These are phyloP conservation scores for Takifugu flavidus DNA, from an alignment of 2,113 vertebrate genomes.

Conservation along the genomic window DNA sequence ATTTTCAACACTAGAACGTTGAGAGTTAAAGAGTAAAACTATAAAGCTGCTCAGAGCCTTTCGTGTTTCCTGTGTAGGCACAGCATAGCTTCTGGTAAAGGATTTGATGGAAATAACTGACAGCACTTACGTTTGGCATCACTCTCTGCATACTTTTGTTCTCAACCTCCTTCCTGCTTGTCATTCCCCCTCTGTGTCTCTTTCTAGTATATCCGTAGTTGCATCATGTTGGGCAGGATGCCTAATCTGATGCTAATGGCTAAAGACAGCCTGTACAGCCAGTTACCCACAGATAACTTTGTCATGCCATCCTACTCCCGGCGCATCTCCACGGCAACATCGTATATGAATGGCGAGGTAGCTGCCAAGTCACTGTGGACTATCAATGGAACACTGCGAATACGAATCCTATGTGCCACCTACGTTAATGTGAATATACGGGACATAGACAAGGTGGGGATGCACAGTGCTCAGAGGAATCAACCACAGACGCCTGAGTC, in stretches of 20 bases:
- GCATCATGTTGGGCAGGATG: slow-evolving; percentile 95
- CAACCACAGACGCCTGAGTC: not conserved
- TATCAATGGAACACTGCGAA: slow-evolving; percentile 87
- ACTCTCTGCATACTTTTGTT: slow-evolving; percentile 15
- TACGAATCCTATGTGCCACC: slow-evolving; percentile 94
- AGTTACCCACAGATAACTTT: slow-evolving; percentile 91
- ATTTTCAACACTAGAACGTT: too few relatives aligned
- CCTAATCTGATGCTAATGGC: slow-evolving; percentile 98
- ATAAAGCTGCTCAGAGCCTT: too few relatives aligned
- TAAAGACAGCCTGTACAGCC: slow-evolving; percentile 94
- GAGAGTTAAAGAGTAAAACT: too few relatives aligned
- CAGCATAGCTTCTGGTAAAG: too few relatives aligned
- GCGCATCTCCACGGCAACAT: slow-evolving; percentile 95
- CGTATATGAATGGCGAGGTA: slow-evolving; percentile 96
- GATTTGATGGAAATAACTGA: not conserved
- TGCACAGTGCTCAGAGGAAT: not conserved
- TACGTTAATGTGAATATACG: slow-evolving; percentile 98
- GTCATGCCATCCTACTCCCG: slow-evolving; percentile 95
- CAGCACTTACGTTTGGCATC: slow-evolving; percentile 13
- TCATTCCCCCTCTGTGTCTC: slow-evolving; percentile 21
- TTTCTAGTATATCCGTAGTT: slow-evolving; percentile 93
- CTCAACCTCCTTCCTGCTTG: slow-evolving; percentile 11
- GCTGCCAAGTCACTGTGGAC: slow-evolving; percentile 91
- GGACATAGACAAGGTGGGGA: slow-evolving; percentile 94
- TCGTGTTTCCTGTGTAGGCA: too few relatives aligned